Base-by-base conservation (phyloP, 2,797 vertebrate species). In the Eospalax fontanierii region DNA sequence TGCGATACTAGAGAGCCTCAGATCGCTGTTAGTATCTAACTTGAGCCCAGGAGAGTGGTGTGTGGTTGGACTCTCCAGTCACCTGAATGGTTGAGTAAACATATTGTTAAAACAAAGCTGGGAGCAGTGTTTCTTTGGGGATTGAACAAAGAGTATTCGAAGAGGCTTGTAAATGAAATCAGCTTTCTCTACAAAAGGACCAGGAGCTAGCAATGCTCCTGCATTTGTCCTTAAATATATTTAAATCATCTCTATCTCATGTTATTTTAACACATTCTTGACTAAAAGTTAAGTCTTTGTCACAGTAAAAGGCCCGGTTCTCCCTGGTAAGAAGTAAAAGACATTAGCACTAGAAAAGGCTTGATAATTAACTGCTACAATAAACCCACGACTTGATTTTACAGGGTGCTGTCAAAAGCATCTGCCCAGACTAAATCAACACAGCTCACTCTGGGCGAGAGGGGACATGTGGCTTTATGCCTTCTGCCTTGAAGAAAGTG, bases 361-460 rank as follows among this genome's bases (percentile, higher is more conserved):
- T 93, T 96, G 97, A 98, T 98, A 98, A 98, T 98, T 98, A 98
- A 98, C 97, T 98, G 95, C 96, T 97, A 98, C 98, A 98, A 98
- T 98, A 98, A 99, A 98, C 97, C 97, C 94, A 98, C 97, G 97
- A 98, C 98, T 99, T 98, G 98, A 99, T 99, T 99, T 99, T 99
- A 99, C 98, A 98, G 98, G 97, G 97, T 98, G 96, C 98, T 98
- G 99, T 99, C 98, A 98, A 98, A 99, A 98, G 98, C 98, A 99
- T 99, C 98, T 99, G 98, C 98, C 98, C 98, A 96, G 96, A 98
- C 98, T 99, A 99, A 99, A 99, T 99, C 98, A 99, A 97, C 96
- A 96, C 59, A 57, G 92, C 97, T 87, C 38, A 26, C 94, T 82
- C 91, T 92, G 93, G 95, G 96, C 75, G 91, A 96, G 96, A 92